phyloP scores from a whole-genome alignment of 2,888 invertebrate genomes.

The Abrostola triplasia region DNA sequence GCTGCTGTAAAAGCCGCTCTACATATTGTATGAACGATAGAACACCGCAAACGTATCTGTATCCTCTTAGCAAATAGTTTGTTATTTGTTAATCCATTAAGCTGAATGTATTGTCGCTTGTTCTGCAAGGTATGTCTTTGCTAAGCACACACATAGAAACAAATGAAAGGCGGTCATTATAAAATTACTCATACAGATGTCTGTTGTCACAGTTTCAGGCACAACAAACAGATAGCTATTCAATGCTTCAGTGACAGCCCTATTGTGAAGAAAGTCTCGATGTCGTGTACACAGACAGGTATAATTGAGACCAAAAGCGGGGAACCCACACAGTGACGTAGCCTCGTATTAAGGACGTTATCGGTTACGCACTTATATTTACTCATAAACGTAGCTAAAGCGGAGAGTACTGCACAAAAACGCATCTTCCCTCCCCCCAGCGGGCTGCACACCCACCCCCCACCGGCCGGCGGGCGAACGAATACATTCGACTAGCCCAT shows the following conservation, averaged over 20 bases:
- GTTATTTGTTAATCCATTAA: conserved; percentile 7
- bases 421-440: conserved; percentile 81
- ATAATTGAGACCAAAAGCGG: conserved; percentile 68
- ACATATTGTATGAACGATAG: conserved; percentile 22
- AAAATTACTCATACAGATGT: conserved; percentile 23
- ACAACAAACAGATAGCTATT: conserved; percentile 20
- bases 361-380: conserved; percentile 86
- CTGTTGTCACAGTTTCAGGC: conserved; percentile 25
- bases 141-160: conserved; percentile 1
- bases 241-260: conserved; percentile 47
- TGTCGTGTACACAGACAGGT: conserved; percentile 58
- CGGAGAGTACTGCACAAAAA: conserved; percentile 85
- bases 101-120: not conserved
- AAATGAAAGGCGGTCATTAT: conserved; percentile 15
- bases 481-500: conserved; percentile 88
- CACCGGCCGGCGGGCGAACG: conserved; percentile 80
- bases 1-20: conserved; percentile 26
- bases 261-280: conserved; percentile 60
- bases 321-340: conserved; percentile 56
- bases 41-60: not conserved
- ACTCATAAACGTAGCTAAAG: conserved; percentile 80
- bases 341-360: conserved; percentile 68
- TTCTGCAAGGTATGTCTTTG: not conserved
- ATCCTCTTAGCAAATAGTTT: conserved; percentile 9
- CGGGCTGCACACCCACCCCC: conserved; percentile 65